Evolutionary conservation across 2,888 invertebrate genomes (phyloP), one percentile per base, ranked within the genome.

Genomic region (Drosophila buzzatii): DNA sequence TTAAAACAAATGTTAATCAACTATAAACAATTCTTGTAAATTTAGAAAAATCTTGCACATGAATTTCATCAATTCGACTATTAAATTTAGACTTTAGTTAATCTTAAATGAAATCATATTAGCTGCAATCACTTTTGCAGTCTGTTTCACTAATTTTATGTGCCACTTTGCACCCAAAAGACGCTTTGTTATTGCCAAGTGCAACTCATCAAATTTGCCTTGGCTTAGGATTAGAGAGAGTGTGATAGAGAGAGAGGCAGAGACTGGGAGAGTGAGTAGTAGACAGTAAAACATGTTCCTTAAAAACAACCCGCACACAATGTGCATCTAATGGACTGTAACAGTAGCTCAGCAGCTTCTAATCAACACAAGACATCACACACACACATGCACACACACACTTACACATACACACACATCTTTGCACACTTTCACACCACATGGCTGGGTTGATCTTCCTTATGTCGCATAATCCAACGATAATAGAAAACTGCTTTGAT

Each of bases 401-500:
- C 27, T 7, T 18, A 67, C 44, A 44, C 62, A 37, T 16, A 45
- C n/a, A 20, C 31, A 41, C 10, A 44, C 8, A n/a, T 20, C 35
- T 7, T 39, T n/a, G 35, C 27, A 20, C 41, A 51, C 18, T 31
- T 35, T 33, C 20, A 51, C 41, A 69, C 39, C 47, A 27, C 37
- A 20, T 56, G 52, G 44, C 37, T 63, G 35, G 35, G 20, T 53
- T 66, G 77, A 79, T 79, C 70, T 73, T 81, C 67, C 77, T 81
- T 79, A 52, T 64, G 81, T 66, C 63, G 70, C 75, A 81, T 80
- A 81, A 80, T 81, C 77, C 77, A 63, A 63, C 73, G 73, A 81
- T 82, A 79, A 79, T 78, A 79, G 76, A 81, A 88, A 84, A 88
- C 83, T 85, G 71, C 86, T 80, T 67, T 76, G 73, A 87, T 77